These are phyloP conservation scores for Pachycephus smyrnensis DNA, from an alignment of 2,888 invertebrate genomes.

Conservation along the genomic window DNA sequence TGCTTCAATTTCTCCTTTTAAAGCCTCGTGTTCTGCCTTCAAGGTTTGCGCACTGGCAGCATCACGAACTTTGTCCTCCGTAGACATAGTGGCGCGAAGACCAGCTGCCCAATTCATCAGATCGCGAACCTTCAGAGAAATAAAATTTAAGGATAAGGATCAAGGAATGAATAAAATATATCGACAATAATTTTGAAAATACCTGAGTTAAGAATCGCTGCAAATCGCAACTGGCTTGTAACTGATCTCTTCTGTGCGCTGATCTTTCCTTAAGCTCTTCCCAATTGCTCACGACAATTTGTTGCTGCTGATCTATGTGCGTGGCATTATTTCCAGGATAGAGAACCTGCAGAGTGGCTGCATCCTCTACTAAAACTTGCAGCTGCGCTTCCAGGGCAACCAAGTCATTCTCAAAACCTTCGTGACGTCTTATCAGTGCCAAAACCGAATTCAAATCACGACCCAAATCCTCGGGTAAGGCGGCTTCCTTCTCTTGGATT, in stretches of 20 bases:
- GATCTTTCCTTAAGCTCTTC: conserved; percentile 85
- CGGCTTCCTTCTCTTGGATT: conserved; percentile 90
- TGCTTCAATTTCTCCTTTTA: conserved; percentile 89
- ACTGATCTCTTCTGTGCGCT: conserved; percentile 80
- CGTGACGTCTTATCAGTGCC: conserved; percentile 86
- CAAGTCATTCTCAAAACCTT: conserved; percentile 93
- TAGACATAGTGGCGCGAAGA: conserved; percentile 80
- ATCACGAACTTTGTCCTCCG: conserved; percentile 85
- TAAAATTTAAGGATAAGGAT: conserved; percentile 6
- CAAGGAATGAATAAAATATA: conserved; percentile 9
- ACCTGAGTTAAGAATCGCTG: conserved; percentile 89
- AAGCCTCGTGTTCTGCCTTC: conserved; percentile 85
- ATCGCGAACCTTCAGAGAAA: conserved; percentile 76
- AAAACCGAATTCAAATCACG: conserved; percentile 89
- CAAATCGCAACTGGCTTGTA: conserved; percentile 89
- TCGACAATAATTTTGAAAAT: conserved; percentile 11
- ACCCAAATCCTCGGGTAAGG: conserved; percentile 83
- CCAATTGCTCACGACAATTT: conserved; percentile 89
- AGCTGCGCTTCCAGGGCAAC: conserved; percentile 92
- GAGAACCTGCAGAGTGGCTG: conserved; percentile 84
- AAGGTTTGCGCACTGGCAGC: conserved; percentile 84
- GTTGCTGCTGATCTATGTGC: conserved; percentile 89
- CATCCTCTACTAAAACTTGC: conserved; percentile 93
- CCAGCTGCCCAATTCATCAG: conserved; percentile 89
- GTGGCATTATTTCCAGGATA: conserved; percentile 94